Conservation (phyloP, 2,797 vertebrate species). For the Pterois miles region DNA sequence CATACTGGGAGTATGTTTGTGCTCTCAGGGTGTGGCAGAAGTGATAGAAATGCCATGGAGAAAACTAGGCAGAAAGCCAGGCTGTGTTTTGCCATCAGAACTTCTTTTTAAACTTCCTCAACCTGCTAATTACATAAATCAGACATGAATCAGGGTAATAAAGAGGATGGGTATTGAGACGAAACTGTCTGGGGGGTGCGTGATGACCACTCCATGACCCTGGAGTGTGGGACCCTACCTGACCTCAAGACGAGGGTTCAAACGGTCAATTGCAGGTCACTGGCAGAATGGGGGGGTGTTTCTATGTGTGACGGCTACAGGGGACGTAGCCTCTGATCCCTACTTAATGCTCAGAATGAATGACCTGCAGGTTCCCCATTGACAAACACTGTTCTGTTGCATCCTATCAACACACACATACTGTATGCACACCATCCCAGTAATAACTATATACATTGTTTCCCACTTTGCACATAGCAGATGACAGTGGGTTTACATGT, state of each 20-base stretch:
- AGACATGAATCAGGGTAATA: constrained; percentile 93
- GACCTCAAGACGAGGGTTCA: constrained; percentile 94
- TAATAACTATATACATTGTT: constrained; percentile 7
- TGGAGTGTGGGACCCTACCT: constrained; percentile 87
- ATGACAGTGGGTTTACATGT: constrained; percentile 33
- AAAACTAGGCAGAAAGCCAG: constrained; percentile 53
- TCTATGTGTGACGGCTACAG: constrained; percentile 43
- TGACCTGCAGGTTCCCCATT: constrained; percentile 69
- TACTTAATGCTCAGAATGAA: constrained; percentile 82
- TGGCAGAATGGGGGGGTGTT: constrained; percentile 40
- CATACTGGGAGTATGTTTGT: constrained; percentile 68
- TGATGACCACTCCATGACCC: constrained; percentile 95
- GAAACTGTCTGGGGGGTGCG: constrained; percentile 63
- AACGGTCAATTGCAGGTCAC: constrained; percentile 96
- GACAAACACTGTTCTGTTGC: constrained; percentile 15
- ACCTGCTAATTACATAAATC: constrained; percentile 93
- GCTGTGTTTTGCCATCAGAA: constrained; percentile 49
- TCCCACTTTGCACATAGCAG: constrained; percentile 20
- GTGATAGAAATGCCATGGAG: constrained; percentile 63
- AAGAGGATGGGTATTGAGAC: constrained; percentile 86
- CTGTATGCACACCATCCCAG: neutral
- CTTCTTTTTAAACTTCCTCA: constrained; percentile 80
- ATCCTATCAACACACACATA: constrained; percentile 4
- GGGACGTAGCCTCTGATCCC: constrained; percentile 82
- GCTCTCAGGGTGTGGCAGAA: constrained; percentile 64